These are phyloP conservation scores for Apotomis turbidana DNA, from an alignment of 2,888 invertebrate genomes.

Conservation along the genomic window DNA sequence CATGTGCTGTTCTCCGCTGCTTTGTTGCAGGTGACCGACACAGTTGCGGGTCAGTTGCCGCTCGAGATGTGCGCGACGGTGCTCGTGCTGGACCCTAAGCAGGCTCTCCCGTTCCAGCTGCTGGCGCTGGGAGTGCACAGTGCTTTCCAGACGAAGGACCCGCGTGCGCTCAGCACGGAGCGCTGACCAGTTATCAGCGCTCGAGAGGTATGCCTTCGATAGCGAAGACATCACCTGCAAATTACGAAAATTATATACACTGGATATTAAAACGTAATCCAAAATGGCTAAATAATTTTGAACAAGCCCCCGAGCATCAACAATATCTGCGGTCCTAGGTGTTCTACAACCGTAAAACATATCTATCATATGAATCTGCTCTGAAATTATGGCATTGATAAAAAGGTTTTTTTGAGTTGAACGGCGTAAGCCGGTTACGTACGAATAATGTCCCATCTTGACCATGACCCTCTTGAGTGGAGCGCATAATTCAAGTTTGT, in stretches of 20 bases:
- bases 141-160: constrained; percentile 71
- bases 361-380: too few relatives aligned
- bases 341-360: too few relatives aligned
- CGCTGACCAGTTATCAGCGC: constrained; percentile 74
- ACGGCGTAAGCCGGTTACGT: too few relatives aligned
- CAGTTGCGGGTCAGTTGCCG: constrained; percentile 52
- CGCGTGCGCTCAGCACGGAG: constrained; percentile 70
- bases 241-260: too few relatives aligned
- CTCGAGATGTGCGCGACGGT: constrained; percentile 66
- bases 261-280: too few relatives aligned
- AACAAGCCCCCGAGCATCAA: too few relatives aligned
- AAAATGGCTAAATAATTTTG: too few relatives aligned
- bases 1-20: not conserved
- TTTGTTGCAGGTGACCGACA: not conserved
- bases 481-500: not conserved
- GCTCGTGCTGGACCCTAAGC: constrained; percentile 72
- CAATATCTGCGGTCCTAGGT: too few relatives aligned
- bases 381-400: too few relatives aligned
- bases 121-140: constrained; percentile 69
- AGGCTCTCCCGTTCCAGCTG: constrained; percentile 71
- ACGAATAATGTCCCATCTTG: too few relatives aligned
- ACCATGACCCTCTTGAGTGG: too few relatives aligned
- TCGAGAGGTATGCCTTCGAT: constrained; percentile 63
- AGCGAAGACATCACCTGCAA: constrained; percentile 60
- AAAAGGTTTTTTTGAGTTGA: too few relatives aligned